A percentile compares a stretch with the other conserved stretches of the same genome.
These are phyloP conservation scores for Thelohanellus kitauei DNA, from an alignment of 30 jellyfish, hydroid and myxozoan species.

Conservation along the genomic window DNA sequence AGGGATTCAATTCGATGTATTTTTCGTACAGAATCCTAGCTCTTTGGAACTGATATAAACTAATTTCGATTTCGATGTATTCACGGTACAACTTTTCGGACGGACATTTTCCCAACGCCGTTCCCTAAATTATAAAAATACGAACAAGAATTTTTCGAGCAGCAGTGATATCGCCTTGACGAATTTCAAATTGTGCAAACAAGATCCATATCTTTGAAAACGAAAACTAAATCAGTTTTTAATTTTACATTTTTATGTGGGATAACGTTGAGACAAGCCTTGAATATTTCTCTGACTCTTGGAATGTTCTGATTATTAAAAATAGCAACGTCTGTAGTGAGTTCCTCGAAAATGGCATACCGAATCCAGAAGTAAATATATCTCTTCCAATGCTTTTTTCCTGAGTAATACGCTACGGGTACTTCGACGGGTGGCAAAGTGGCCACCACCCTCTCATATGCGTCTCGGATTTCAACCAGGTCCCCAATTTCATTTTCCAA, in stretches of 20 bases:
- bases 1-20: conserved; percentile 65
- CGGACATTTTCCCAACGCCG: conserved; percentile 79
- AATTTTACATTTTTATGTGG: conserved; percentile 58
- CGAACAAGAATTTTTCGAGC: conserved; percentile 39
- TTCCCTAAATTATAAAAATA: conserved; percentile 16
- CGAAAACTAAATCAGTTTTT: conserved; percentile 18
- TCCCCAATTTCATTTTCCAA: conserved; percentile 51
- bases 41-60: conserved; percentile 66
- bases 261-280: conserved; percentile 53
- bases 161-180: conserved; percentile 25
- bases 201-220: conserved; percentile 63
- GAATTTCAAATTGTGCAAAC: conserved; percentile 57
- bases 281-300: conserved; percentile 39
- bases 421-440: conserved; percentile 66
- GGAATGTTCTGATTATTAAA: conserved; percentile 17
- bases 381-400: conserved; percentile 66
- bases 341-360: conserved; percentile 64
- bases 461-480: conserved; percentile 25
- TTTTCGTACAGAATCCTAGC: conserved; percentile 59
- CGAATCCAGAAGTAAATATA: conserved; percentile 57
- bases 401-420: conserved; percentile 6
- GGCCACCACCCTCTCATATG: conserved; percentile 49
- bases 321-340: conserved; percentile 24
- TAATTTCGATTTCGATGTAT: conserved; percentile 47
- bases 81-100: conserved; percentile 37